Conservation (phyloP, 2,113 vertebrate species). For the Probosciger aterrimus region DNA sequence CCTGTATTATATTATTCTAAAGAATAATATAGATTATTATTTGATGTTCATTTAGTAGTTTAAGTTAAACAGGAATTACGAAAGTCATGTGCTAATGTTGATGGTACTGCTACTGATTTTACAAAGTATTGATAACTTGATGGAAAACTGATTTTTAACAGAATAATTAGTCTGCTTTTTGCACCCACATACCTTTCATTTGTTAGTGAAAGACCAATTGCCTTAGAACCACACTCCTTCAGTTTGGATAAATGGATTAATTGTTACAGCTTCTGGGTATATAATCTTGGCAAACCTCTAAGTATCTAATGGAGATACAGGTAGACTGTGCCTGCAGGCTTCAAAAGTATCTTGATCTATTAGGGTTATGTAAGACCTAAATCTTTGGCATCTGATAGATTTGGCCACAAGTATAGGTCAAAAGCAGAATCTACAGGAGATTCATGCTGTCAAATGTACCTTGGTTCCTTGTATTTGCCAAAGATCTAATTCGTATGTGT, state of each 20-base stretch:
- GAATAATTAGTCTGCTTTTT: not conserved
- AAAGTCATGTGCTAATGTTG: not conserved
- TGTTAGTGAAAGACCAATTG: not conserved
- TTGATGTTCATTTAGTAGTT: not conserved
- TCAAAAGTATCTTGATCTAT: not conserved
- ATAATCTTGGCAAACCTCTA: not conserved
- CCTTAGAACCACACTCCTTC: not conserved
- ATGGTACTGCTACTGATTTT: not conserved
- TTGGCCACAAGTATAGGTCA: not conserved
- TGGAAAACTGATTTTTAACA: not conserved
- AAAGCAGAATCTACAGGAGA: not conserved
- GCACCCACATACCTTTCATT: not conserved
- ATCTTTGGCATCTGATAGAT: not conserved
- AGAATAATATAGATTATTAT: not conserved
- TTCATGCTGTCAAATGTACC: not conserved
- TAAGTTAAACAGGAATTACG: not conserved
- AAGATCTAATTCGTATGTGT: not conserved
- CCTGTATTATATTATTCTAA: no score
- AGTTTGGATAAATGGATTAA: not conserved
- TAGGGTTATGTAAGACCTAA: not conserved
- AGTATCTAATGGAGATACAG: not conserved
- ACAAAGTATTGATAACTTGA: not conserved
- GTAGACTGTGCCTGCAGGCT: not conserved
- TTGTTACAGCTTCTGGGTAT: not conserved
- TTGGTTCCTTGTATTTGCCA: not conserved